Evolutionary conservation across 1,140 invertebrate genomes (phyloP).

Genomic region (Temnothorax curvispinosus): DNA sequence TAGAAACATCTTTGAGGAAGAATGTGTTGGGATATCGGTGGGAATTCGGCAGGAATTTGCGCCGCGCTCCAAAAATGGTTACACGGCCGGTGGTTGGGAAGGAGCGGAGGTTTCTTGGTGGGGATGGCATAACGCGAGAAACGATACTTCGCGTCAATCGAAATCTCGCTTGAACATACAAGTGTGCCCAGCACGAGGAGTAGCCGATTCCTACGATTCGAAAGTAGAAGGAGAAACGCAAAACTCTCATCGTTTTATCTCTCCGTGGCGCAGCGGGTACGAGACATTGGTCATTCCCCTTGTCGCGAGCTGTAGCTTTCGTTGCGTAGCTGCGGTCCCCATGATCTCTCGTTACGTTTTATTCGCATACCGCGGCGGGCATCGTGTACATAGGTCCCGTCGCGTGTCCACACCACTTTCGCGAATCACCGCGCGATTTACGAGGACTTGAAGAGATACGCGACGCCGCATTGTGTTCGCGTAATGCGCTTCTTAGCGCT

Average conservation of each 20-base stretch:
- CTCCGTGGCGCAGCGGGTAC: too few species aligned
- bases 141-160: conserved; percentile 15
- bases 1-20: background rate
- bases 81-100: background rate
- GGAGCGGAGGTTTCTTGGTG: conserved; percentile 3
- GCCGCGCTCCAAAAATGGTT: conserved; percentile 45
- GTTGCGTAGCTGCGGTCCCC: background rate
- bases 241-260: background rate
- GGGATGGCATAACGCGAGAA: conserved; percentile 12
- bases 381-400: background rate
- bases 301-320: background rate
- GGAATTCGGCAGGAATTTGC: background rate
- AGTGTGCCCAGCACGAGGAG: background rate
- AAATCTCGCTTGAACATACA: conserved; percentile 12
- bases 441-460: conserved; percentile 35
- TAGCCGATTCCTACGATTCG: background rate
- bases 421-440: conserved; percentile 38
- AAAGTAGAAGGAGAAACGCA: background rate
- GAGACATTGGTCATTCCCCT: background rate
- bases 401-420: conserved; percentile 43
- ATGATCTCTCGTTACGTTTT: conserved; percentile 7
- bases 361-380: background rate
- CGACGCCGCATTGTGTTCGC: conserved; percentile 52
- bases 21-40: background rate
- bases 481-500: conserved; percentile 48